These are phyloP conservation scores for Cetoscarus ocellatus DNA, from an alignment of 2,797 vertebrate genomes.

Conservation along the genomic window DNA sequence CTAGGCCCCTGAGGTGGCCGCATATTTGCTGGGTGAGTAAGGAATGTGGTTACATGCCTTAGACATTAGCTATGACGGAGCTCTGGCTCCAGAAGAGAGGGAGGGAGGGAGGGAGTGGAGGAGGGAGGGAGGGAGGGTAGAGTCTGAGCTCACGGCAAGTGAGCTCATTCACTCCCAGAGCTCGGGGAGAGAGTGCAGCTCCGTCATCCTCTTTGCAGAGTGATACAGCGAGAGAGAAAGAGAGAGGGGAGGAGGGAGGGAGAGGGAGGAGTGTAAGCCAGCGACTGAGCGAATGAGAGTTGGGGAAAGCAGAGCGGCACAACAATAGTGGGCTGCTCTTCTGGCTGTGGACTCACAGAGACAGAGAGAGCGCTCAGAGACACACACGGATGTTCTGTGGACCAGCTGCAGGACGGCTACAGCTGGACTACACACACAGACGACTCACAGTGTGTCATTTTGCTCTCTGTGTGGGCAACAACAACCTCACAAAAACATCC, in stretches of 20 bases:
- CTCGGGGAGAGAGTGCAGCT: constrained; percentile 70
- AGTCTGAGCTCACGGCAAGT: constrained; percentile 85
- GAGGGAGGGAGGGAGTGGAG: constrained; percentile 58
- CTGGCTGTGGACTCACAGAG: constrained; percentile 80
- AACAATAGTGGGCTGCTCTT: constrained; percentile 87
- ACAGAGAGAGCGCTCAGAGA: constrained; percentile 74
- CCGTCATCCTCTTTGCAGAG: constrained; percentile 69
- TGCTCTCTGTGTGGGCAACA: constrained; percentile 23
- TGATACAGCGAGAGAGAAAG: constrained; percentile 54
- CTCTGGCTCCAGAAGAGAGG: constrained; percentile 80
- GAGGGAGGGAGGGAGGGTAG: constrained; percentile 46
- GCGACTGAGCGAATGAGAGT: constrained; percentile 71
- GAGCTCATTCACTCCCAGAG: constrained; percentile 87
- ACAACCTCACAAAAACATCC: constrained; percentile 43
- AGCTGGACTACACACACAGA: constrained; percentile 56
- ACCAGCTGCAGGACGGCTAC: constrained; percentile 72
- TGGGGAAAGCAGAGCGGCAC: constrained; percentile 72
- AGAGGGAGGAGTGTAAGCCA: constrained; percentile 72
- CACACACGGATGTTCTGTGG: constrained; percentile 65
- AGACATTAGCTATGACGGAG: constrained; percentile 92
- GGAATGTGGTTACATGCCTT: constrained; percentile 95
- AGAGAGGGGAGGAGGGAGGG: constrained; percentile 34
- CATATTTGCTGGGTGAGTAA: constrained; percentile 94
- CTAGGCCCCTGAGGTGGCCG: constrained; percentile 84
- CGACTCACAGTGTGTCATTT: constrained; percentile 34